Base-by-base conservation (phyloP, 2,888 invertebrate genomes). In the Noctua pronuba region DNA sequence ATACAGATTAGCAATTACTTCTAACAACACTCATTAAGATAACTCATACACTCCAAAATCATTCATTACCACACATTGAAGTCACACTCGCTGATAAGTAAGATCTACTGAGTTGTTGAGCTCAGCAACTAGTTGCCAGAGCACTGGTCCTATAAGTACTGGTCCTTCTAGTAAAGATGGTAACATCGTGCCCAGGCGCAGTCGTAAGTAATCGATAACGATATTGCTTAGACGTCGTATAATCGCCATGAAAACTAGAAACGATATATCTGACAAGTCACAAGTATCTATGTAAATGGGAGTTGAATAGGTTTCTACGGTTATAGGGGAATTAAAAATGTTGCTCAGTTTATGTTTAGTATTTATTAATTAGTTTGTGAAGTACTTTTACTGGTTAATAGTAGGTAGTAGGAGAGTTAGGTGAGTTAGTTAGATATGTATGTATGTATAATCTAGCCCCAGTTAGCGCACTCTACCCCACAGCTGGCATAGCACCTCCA, bases 131-230 rank as follows among this genome's bases (percentile, higher is more conserved):
- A 62, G 87, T 79, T 84, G 49, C 64, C 21, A 31, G 49, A 65
- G 46, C n/a, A 55, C 71, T 66, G n/a, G 78, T 64, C 31, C 24
- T 75, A 31, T 38, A 52, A 46, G 73, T 64, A 41, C 68, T 55
- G 8, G 28, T 60, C 44, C 44, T 58, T 66, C 60, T 13, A 13
- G 55, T 55, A 13, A n/a, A 55, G n/a, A 55, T 85, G 77, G 74
- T 74, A 80, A 87, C 73, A 73, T 83, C 72, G 74, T 75, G 86
- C 5, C 75, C 68, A 49, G 74, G 72, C 60, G 35, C 69, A 82
- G 80, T 86, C 84, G 80, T 89, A 89, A 89, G 77, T 89, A 84
- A 86, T 79, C 69, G 81, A 83, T 89, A 88, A 88, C 86, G 81
- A 86, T 84, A 88, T 89, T 89, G 88, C 77, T 81, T 78, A 84